These are phyloP conservation scores for Apeltes quadracus DNA, from an alignment of 2,113 vertebrate genomes.

Conservation along the genomic window DNA sequence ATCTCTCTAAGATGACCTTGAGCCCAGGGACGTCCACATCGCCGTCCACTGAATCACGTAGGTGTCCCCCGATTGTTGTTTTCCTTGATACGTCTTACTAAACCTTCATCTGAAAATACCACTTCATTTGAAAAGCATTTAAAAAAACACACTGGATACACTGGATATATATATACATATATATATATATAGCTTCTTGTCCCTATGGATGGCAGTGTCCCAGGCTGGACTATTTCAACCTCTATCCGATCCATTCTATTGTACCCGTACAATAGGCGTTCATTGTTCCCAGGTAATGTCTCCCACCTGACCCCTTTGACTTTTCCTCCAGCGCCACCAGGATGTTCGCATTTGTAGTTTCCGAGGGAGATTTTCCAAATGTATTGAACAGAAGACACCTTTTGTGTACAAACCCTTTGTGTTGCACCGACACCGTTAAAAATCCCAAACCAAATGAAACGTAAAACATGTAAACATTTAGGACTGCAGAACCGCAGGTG, in stretches of 20 bases:
- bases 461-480: background rate
- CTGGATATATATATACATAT: no score
- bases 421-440: background rate
- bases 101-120: background rate
- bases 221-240: slow-evolving; percentile 1
- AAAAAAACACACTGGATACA: background rate
- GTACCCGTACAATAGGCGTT: background rate
- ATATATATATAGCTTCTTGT: no score
- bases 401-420: background rate
- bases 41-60: slow-evolving; percentile 93
- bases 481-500: background rate
- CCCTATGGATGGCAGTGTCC: no score
- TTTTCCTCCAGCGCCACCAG: background rate
- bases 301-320: background rate
- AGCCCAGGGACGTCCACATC: slow-evolving; percentile 93
- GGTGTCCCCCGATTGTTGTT: slow-evolving; percentile 63
- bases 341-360: background rate
- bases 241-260: background rate
- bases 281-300: background rate
- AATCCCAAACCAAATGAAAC: background rate
- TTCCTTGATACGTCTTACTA: background rate
- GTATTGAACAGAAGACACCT: background rate
- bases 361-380: background rate
- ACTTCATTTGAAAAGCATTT: background rate
- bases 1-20: slow-evolving; percentile 96